A percentile compares a stretch with the other conserved stretches of the same genome.
These are phyloP conservation scores for Ernsta delagoae DNA, from an alignment of 2,888 invertebrate genomes.

Conservation along the genomic window DNA sequence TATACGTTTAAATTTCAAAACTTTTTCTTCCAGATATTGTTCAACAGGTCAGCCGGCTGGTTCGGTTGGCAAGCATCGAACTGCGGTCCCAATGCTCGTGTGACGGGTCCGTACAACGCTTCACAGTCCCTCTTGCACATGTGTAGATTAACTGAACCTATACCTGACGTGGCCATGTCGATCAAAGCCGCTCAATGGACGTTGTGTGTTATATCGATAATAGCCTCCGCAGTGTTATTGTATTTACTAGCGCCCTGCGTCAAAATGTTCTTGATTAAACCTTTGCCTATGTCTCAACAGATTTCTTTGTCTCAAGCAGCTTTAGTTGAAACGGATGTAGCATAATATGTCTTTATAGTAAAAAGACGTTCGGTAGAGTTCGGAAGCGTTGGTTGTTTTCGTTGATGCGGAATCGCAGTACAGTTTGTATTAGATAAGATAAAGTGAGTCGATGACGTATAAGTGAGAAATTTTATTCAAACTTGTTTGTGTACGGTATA, in stretches of 20 bases:
- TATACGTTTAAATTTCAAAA: too few relatives aligned
- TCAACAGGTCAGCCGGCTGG: constrained; percentile 77
- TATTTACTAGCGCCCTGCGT: constrained; percentile 71
- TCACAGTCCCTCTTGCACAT: constrained; percentile 53
- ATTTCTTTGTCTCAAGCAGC: constrained; percentile 71
- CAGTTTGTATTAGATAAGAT: background rate
- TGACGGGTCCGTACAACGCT: constrained; percentile 70
- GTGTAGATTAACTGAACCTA: constrained; percentile 55
- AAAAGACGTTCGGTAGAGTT: background rate
- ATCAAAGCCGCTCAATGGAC: constrained; percentile 74
- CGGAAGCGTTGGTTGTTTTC: background rate
- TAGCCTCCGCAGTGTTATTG: constrained; percentile 63
- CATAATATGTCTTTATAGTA: constrained; percentile 1
- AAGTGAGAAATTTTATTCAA: constrained; percentile 6
- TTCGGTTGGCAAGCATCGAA: constrained; percentile 73
- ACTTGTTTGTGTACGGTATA: background rate
- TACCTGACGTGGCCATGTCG: constrained; percentile 58
- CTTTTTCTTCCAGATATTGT: constrained; percentile 68
- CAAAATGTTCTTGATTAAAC: constrained; percentile 57
- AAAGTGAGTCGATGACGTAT: background rate
- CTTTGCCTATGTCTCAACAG: constrained; percentile 57
- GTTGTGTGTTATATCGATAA: constrained; percentile 63
- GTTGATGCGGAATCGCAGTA: background rate
- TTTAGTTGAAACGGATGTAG: constrained; percentile 60
- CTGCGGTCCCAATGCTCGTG: constrained; percentile 69